A percentile compares a stretch with the other conserved stretches of the same genome.
phyloP scores from a whole-genome alignment of 2,888 invertebrate genomes.

The Limenitis camilla region DNA sequence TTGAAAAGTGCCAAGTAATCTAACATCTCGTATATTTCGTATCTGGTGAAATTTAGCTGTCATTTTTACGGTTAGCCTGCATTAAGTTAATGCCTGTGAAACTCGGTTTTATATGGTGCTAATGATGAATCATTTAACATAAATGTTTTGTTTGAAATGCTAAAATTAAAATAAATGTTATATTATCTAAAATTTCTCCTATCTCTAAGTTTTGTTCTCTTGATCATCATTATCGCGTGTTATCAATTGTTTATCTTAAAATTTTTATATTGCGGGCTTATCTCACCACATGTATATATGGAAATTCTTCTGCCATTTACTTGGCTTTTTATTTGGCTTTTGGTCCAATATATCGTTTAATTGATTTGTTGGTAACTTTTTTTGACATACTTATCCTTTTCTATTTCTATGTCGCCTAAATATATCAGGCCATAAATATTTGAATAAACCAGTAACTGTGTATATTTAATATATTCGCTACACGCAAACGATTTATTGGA shows the following conservation, averaged over 20 bases:
- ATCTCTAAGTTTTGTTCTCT: constrained; percentile 15
- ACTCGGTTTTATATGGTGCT: background rate
- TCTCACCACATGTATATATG: constrained; percentile 27
- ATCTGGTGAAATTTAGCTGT: constrained; percentile 22
- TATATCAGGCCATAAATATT: constrained; percentile 2
- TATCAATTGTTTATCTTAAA: constrained; percentile 35
- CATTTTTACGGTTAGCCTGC: constrained; percentile 6
- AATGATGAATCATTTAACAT: constrained; percentile 25
- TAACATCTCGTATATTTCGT: constrained; percentile 15
- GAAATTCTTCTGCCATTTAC: constrained; percentile 12
- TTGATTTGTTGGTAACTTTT: constrained; percentile 16
- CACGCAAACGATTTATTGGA: background rate
- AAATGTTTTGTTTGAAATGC: constrained; percentile 31
- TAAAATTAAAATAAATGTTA: constrained; percentile 29
- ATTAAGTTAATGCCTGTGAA: background rate
- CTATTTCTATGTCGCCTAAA: constrained; percentile 1
- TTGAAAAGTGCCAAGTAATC: constrained; percentile 27
- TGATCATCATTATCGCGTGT: constrained; percentile 31
- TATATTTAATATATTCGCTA: constrained; percentile 4
- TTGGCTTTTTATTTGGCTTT: background rate
- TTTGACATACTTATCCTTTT: constrained; percentile 13
- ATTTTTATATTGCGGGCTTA: constrained; percentile 28
- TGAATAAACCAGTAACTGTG: background rate
- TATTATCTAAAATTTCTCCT: constrained; percentile 26
- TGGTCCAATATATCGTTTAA: background rate